Percentiles rank a stretch among this genome's conserved stretches.
Conservation (phyloP, 2,113 vertebrate species). For the Festucalex cinctus region DNA sequence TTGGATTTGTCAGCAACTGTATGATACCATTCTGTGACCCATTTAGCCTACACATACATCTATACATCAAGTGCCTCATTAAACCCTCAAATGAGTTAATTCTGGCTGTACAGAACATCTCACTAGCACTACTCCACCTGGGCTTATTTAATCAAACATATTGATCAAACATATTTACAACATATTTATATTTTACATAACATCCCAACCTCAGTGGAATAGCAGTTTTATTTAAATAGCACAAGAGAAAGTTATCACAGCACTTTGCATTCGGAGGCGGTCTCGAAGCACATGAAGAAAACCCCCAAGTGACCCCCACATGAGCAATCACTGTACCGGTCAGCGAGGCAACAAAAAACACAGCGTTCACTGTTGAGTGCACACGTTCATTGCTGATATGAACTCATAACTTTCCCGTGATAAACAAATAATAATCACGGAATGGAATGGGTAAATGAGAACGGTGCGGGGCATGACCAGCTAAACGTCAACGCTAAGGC, state of each 20-base stretch:
- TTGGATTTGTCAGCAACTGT: too few species aligned
- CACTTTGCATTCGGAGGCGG: background rate
- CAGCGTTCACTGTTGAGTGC: background rate
- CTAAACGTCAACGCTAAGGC: background rate
- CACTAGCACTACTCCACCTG: too few species aligned
- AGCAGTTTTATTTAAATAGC: background rate
- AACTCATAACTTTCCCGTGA: background rate
- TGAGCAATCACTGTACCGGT: background rate
- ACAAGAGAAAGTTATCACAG: background rate
- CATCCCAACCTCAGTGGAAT: too few species aligned
- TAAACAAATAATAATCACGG: background rate
- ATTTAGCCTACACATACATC: too few species aligned
- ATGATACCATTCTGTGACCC: too few species aligned
- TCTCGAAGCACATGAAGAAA: background rate
- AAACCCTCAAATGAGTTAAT: too few species aligned
- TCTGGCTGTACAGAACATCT: too few species aligned
- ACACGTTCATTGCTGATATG: background rate
- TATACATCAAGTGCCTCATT: too few species aligned
- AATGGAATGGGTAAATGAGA: background rate
- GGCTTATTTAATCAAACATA: too few species aligned
- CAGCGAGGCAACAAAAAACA: background rate
- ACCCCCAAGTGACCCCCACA: background rate
- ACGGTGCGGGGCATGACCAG: background rate
- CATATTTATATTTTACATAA: too few species aligned
- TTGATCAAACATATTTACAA: too few species aligned